Evolutionary conservation across 2,888 invertebrate genomes (phyloP).

Genomic region (Epinotia nisella): DNA sequence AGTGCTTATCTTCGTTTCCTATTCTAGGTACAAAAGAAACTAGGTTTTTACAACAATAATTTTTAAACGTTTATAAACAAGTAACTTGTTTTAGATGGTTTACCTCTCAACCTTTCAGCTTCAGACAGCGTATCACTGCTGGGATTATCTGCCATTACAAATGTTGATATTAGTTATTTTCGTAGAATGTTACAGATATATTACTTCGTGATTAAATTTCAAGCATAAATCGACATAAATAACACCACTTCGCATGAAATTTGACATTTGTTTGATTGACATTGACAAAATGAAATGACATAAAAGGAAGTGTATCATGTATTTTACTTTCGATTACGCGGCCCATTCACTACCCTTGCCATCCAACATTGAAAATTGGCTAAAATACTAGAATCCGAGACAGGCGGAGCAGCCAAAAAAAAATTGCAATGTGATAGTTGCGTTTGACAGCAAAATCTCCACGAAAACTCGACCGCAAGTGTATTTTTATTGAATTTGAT

Average conservation of each 20-base stretch:
- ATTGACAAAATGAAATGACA: constrained; percentile 3
- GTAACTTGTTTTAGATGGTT: constrained; percentile 7
- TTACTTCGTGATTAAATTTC: background rate
- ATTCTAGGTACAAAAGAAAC: background rate
- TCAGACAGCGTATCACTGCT: constrained; percentile 71
- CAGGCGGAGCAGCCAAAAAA: constrained; percentile 7
- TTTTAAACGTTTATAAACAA: constrained; percentile 26
- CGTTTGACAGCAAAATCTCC: constrained; percentile 38
- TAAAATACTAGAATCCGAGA: constrained; percentile 7
- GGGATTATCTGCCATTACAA: constrained; percentile 69
- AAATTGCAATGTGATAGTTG: constrained; percentile 4
- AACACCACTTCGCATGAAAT: background rate
- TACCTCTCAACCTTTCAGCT: constrained; percentile 75
- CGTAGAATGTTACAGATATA: background rate
- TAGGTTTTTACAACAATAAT: background rate
- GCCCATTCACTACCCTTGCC: too few species aligned
- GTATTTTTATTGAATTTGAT: constrained; percentile 56
- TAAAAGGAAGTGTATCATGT: too few species aligned
- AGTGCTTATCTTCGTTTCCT: background rate
- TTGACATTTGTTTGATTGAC: background rate
- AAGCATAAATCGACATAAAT: background rate
- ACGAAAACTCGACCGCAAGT: constrained; percentile 31
- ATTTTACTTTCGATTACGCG: constrained; percentile 9
- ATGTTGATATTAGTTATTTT: background rate
- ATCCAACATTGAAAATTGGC: background rate